Conservation (phyloP, 2,113 vertebrate species). For the Micronisus gabar region DNA sequence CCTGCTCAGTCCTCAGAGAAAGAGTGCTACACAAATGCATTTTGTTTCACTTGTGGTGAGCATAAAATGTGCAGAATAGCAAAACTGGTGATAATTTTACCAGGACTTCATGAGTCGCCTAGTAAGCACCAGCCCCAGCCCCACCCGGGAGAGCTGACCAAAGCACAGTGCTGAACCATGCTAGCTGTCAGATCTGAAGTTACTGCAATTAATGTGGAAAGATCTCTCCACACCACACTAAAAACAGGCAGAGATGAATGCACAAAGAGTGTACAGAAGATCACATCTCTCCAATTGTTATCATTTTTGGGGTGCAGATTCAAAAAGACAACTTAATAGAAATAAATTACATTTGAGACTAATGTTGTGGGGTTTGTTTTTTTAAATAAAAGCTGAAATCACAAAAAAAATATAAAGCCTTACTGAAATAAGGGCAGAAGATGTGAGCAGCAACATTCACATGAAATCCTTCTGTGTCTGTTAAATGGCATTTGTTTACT, state of each 20-base stretch:
- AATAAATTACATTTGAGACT: background rate
- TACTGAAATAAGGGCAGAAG: background rate
- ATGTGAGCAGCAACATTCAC: background rate
- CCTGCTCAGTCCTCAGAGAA: background rate
- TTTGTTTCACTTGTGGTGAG: background rate
- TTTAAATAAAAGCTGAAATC: background rate
- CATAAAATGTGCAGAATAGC: background rate
- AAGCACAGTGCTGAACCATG: background rate
- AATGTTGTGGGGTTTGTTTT: background rate
- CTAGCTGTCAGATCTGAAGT: background rate
- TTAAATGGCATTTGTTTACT: background rate
- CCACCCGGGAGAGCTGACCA: background rate
- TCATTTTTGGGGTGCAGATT: background rate
- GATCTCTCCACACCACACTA: background rate
- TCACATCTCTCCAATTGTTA: accelerated
- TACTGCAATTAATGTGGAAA: background rate
- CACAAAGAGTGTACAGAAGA: background rate
- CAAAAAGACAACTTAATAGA: background rate
- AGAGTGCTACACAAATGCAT: background rate
- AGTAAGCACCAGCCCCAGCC: background rate
- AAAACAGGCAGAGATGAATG: background rate
- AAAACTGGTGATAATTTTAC: background rate
- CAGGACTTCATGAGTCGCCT: too few species aligned
- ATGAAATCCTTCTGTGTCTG: background rate
- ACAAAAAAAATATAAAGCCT: background rate